Conservation (phyloP, 2,113 vertebrate species). For the Platysternon megacephalum region DNA sequence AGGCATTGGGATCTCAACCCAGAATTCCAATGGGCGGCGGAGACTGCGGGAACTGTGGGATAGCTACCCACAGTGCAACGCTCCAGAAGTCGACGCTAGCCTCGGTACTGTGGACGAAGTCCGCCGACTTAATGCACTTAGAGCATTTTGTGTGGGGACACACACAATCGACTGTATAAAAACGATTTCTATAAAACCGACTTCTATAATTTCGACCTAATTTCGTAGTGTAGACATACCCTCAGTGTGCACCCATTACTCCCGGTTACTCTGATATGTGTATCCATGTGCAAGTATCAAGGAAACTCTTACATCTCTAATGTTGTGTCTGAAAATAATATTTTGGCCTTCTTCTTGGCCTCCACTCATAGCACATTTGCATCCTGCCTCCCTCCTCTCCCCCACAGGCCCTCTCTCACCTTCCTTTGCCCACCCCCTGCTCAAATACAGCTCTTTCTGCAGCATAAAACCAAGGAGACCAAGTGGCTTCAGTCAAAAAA, state of each 20-base stretch:
- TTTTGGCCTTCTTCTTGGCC: not conserved
- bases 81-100: too few species aligned
- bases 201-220: too few species aligned
- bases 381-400: not conserved
- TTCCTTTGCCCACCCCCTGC: not conserved
- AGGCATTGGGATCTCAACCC: too few species aligned
- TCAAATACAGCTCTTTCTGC: not conserved
- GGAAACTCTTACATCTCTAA: not conserved
- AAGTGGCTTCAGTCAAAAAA: not conserved
- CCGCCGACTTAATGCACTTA: too few species aligned
- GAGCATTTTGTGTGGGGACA: too few species aligned
- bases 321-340: not conserved
- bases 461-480: not conserved
- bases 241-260: not conserved
- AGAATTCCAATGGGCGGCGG: too few species aligned
- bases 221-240: too few species aligned
- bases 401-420: not conserved
- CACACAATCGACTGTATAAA: too few species aligned
- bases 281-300: not conserved
- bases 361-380: not conserved
- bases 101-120: too few species aligned
- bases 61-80: too few species aligned
- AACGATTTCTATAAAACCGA: too few species aligned
- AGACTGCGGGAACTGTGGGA: too few species aligned
- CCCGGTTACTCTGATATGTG: not conserved